Base-by-base conservation (phyloP, 2,888 invertebrate genomes). In the Erebia ligea region DNA sequence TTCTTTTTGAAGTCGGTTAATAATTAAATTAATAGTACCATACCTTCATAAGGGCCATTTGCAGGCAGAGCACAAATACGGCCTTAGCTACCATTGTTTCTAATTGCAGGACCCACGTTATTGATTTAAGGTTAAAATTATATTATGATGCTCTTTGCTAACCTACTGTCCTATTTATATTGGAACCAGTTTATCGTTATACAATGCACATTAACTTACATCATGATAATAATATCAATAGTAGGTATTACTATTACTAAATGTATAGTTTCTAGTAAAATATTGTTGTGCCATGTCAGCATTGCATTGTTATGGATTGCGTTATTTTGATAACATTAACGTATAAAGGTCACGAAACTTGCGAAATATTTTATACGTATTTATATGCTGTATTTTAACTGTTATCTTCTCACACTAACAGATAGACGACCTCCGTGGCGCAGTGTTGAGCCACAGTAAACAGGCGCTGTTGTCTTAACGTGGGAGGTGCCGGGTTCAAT, bases 121-220 rank as follows among this genome's bases (percentile, higher is more conserved):
- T 59, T 64, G 59, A 25, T 58, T 3, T 62, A 57, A 63, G 21
- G 61, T 64, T 56, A 34, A 48, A 57, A 61, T 52, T 58, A 19
- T 54, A 68, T 58, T 70, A 68, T 75, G 73, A 74, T 73, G 69
- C 45, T 52, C 66, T 58, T 34, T 52, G 56, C 50, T 77, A 76
- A 76, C 76, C 75, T 61, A 77, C 67, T 77, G 73, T 73, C 77
- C 78, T 75, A 78, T 78, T 76, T 78, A 78, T 78, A 77, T 68
- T 54, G 56, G 58, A 56, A 62, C 42, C 42, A 69, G 57, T 62
- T 73, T 73, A 76, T 71, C 74, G 50, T 63, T 62, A 45, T 50
- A 70, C 67, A 69, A 64, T 64, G 68, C 58, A 70, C 69, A 56
- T 61, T 50, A 67, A 69, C 21, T 73, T 75, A 64, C 67, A 66